phyloP scores from a whole-genome alignment of 2,888 invertebrate genomes.

The Orthosia gracilis region DNA sequence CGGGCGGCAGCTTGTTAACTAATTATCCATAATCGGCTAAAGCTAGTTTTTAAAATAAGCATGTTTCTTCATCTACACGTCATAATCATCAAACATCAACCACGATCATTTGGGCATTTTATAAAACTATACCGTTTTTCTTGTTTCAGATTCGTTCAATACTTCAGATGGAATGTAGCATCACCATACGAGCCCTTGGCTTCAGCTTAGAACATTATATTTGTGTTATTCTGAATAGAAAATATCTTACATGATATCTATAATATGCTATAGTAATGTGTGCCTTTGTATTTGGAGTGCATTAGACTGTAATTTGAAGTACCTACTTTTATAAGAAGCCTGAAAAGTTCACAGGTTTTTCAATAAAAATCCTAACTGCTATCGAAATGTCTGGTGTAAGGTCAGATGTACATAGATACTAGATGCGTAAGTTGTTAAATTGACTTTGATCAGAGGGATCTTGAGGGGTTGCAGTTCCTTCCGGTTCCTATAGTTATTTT shows the following conservation, averaged over 20 bases:
- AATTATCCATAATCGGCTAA: no score
- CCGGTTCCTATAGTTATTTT: no score
- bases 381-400: background rate
- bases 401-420: no score
- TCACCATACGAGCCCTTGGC: slow-evolving; percentile 69
- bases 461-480: no score
- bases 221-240: background rate
- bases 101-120: background rate
- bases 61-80: no score
- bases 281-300: slow-evolving; percentile 2
- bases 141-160: slow-evolving; percentile 81
- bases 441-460: background rate
- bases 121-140: slow-evolving; percentile 4
- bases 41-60: no score
- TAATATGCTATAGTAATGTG: background rate
- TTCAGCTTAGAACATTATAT: slow-evolving; percentile 27
- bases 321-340: slow-evolving; percentile 2
- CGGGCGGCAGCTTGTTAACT: no score
- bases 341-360: slow-evolving; percentile 21
- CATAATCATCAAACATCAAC: no score
- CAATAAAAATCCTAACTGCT: background rate
- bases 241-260: no score
- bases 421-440: background rate
- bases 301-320: background rate
- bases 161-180: slow-evolving; percentile 73